These are phyloP conservation scores for Dipodomys stephensi DNA, from an alignment of 2,113 vertebrate genomes.

Conservation along the genomic window DNA sequence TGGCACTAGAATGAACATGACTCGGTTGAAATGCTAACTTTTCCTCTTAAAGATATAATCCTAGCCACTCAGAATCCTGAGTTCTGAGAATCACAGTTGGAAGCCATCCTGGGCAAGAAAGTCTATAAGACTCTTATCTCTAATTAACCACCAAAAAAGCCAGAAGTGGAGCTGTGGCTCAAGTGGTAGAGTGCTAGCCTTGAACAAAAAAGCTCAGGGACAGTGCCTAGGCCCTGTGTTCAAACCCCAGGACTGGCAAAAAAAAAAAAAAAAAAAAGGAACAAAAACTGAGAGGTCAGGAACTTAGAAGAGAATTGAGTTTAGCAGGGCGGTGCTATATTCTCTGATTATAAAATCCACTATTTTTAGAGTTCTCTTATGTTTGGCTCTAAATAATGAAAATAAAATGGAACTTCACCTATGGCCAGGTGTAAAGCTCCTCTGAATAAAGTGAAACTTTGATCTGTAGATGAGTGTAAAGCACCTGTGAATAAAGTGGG, in stretches of 20 bases:
- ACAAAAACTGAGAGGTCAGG: conserved; percentile 44
- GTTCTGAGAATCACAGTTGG: too few relatives aligned
- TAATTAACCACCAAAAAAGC: too few relatives aligned
- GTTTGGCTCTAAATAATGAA: conserved; percentile 1
- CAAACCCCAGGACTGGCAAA: too few relatives aligned
- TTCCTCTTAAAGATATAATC: background rate
- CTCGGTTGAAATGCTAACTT: conserved; percentile 10
- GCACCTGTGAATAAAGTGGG: background rate
- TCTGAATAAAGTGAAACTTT: background rate
- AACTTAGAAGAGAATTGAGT: conserved; percentile 25
- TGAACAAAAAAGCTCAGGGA: too few relatives aligned
- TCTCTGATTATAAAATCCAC: conserved; percentile 14
- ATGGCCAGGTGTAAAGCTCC: background rate
- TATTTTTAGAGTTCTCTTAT: conserved; percentile 56
- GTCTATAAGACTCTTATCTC: too few relatives aligned
- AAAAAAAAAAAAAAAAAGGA: background rate
- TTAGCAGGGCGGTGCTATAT: background rate
- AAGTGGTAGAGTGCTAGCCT: too few relatives aligned
- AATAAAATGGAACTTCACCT: background rate
- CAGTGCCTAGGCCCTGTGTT: too few relatives aligned
- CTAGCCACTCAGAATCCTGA: background rate
- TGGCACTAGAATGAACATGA: background rate
- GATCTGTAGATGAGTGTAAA: too few relatives aligned
- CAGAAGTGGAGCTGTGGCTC: too few relatives aligned
- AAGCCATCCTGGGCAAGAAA: too few relatives aligned